phyloP scores from a whole-genome alignment of 1,140 invertebrate genomes.

The Pachypeltis micranthus region DNA sequence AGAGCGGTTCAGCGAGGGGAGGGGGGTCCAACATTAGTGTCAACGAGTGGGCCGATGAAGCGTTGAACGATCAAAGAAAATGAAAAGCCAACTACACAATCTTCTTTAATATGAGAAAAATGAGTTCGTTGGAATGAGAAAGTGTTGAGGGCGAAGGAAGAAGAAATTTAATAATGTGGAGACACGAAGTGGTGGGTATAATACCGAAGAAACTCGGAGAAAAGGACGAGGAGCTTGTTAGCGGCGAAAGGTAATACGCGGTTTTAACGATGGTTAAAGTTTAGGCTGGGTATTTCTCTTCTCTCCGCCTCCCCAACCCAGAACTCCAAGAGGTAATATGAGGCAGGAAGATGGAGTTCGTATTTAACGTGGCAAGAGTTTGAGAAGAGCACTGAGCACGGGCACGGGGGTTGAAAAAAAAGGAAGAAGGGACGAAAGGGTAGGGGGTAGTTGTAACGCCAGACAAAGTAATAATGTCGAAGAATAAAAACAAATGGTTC shows the following conservation, averaged over 20 bases:
- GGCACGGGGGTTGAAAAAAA: no score
- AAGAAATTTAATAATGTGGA: not conserved
- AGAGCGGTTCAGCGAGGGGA: no score
- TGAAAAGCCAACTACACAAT: no score
- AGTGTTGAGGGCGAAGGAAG: not conserved
- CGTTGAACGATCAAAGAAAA: no score
- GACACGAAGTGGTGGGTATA: not conserved
- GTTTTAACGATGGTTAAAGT: not conserved
- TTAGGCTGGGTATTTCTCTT: not conserved
- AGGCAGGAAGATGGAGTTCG: no score
- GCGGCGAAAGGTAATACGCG: not conserved
- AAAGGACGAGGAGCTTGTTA: not conserved
- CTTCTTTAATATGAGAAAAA: not conserved
- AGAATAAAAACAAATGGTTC: not conserved
- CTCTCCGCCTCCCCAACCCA: not conserved
- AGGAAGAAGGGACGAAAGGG: no score
- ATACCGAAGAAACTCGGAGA: no score
- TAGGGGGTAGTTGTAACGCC: not conserved
- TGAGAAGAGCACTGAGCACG: not conserved
- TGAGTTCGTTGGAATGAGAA: not conserved
- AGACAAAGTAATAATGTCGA: not conserved
- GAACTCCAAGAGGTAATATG: no score
- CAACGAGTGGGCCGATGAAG: no score
- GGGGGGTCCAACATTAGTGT: no score
- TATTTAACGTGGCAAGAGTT: no score